Evolutionary conservation across 2,797 vertebrate genomes (phyloP), one percentile per base, ranked within the genome.

Genomic region (Peromyscus attwateri): DNA sequence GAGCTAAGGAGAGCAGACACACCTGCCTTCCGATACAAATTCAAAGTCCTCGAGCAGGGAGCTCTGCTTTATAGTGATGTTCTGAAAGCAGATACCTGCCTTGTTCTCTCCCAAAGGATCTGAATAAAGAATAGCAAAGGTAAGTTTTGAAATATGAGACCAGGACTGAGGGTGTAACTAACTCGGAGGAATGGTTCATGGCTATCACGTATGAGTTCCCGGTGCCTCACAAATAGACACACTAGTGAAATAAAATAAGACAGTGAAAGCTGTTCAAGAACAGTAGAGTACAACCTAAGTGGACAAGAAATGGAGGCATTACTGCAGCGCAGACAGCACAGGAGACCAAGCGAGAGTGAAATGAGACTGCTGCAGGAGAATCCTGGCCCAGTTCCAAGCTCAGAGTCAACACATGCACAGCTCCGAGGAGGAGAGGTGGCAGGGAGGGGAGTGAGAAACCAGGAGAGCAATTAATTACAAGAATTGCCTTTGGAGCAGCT

Each of bases 391-490:
- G 21, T 57, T 97, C 95, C 96, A 96, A 95, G 64, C 92, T 93
- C 88, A 80, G 68, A 92, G 91, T 89, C 93, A 77, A 96, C 84
- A 94, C 96, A 97, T n/a, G 93, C 81, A 93, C 88, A 93, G 93
- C 94, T 90, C 84, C 31, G 64, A 70, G 31, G 14, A 66, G 57
- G n/a, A 68, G 76, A 75, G 55, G n/a, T 57, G 60, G 64, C 5
- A 23, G 87, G 55, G 31, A 70, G 27, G 73, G 46, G 62, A 88
- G 73, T 96, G 93, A 94, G 95, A 96, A 97, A 95, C 82, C 82
- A 14, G 66, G 90, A 92, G 77, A 96, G 95, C 94, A 91, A 92
- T 97, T 96, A 96, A 97, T 95, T 97, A 94, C 87, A 93, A 94
- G 89, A 95, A 91, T 81, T 82, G 73, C 31, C 31, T 92, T 93